Conservation (phyloP, 2,113 vertebrate genomes). For the Daubentonia madagascariensis region DNA sequence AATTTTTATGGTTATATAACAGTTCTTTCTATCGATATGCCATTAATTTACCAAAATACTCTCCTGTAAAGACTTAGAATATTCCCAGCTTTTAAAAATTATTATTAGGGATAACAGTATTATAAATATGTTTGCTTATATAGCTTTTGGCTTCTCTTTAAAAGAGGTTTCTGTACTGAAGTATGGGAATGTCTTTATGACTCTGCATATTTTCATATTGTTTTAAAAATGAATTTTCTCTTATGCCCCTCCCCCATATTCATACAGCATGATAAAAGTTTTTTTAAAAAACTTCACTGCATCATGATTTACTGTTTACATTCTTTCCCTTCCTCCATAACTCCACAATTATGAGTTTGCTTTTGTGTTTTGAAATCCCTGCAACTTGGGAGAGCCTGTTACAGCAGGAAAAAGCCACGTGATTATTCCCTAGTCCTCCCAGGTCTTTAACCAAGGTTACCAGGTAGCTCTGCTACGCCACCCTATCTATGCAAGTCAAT, state of each 20-base stretch:
- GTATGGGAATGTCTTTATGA: background rate
- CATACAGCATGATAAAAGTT: background rate
- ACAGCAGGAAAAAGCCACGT: fast-evolving
- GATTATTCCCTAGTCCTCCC: fast-evolving
- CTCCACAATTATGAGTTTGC: too few species aligned
- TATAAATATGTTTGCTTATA: too few species aligned
- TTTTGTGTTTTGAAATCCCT: background rate
- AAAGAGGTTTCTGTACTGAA: background rate
- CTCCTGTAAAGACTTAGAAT: too few species aligned
- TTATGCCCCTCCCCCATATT: fast-evolving
- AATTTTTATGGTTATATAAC: background rate
- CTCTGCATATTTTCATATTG: background rate
- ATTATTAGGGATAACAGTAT: background rate
- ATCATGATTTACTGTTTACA: too few species aligned
- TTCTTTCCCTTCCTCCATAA: background rate
- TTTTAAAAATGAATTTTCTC: background rate
- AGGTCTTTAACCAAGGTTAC: fast-evolving
- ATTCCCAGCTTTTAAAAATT: background rate
- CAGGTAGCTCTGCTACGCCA: fast-evolving
- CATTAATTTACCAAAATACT: background rate
- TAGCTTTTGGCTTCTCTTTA: background rate
- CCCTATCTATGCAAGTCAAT: fast-evolving
- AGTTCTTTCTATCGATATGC: background rate
- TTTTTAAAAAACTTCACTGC: background rate
- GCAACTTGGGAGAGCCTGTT: too few species aligned